phyloP scores from a whole-genome alignment of 2,888 invertebrate species.

The Ormyrus pomaceus region DNA sequence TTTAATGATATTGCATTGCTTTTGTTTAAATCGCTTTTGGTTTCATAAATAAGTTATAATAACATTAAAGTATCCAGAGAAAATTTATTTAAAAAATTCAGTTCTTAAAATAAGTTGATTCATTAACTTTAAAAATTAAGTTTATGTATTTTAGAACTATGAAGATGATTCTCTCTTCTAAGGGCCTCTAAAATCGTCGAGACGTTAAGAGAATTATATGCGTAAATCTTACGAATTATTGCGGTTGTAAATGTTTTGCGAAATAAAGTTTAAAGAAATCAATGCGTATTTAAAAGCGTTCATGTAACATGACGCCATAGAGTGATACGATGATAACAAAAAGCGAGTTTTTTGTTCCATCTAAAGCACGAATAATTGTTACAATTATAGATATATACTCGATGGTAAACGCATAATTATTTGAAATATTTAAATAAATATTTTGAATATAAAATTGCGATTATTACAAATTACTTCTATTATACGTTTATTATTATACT shows the following conservation, averaged over 20 bases:
- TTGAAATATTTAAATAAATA: constrained; percentile 50
- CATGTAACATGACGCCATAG: constrained; percentile 34
- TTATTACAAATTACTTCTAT: constrained; percentile 48
- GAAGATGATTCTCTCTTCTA: constrained; percentile 53
- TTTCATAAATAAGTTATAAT: no score
- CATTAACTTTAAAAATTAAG: background rate
- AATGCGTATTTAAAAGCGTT: constrained; percentile 43
- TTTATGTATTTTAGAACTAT: constrained; percentile 11
- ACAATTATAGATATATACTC: constrained; percentile 42
- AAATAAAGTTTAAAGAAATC: constrained; percentile 43
- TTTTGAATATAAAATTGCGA: constrained; percentile 50
- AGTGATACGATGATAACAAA: constrained; percentile 29
- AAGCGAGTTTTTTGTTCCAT: constrained; percentile 44
- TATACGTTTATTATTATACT: constrained; percentile 46
- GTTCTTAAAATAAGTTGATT: background rate
- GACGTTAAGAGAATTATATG: constrained; percentile 25
- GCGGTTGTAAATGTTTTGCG: constrained; percentile 53
- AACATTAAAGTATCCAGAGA: background rate
- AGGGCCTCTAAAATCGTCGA: constrained; percentile 44
- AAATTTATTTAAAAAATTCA: no score
- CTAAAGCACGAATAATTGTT: constrained; percentile 45
- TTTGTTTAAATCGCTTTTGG: no score
- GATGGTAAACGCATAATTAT: constrained; percentile 57
- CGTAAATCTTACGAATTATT: constrained; percentile 44
- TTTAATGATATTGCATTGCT: no score